Percentiles rank a stretch among this genome's conserved stretches.
phyloP scores from a whole-genome alignment of 1,140 invertebrate genomes.

The Drosophila neocordata region DNA sequence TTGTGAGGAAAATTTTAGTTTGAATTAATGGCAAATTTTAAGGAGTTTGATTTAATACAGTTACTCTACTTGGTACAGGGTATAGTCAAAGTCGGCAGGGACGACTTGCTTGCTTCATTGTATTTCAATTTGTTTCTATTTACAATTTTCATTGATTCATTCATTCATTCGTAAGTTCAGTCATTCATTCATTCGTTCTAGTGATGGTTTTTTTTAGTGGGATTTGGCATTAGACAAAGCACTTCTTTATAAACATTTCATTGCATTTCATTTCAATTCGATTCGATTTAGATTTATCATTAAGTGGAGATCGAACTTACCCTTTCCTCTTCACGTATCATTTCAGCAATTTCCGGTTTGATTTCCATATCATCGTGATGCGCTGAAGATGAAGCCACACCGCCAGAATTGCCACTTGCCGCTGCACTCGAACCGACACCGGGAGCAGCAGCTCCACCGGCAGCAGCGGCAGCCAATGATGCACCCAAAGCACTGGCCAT shows the following conservation, averaged over 20 bases:
- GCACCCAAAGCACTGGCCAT: slow-evolving; percentile 71
- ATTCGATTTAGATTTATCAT: neutral
- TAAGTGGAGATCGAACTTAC: slow-evolving; percentile 86
- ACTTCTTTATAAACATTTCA: neutral
- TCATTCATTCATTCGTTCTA: neutral
- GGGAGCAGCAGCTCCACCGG: slow-evolving; percentile 58
- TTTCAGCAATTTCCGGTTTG: slow-evolving; percentile 95
- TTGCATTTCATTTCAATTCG: neutral
- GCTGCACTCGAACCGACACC: slow-evolving; percentile 37
- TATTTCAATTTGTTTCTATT: neutral
- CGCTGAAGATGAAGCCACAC: slow-evolving; percentile 51
- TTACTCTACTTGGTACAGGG: too few relatives aligned
- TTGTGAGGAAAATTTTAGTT: too few relatives aligned
- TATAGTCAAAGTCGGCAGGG: too few relatives aligned
- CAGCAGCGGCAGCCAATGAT: slow-evolving; percentile 54
- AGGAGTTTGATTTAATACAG: too few relatives aligned
- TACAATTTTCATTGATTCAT: neutral
- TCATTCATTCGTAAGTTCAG: too few relatives aligned
- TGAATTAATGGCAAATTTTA: too few relatives aligned
- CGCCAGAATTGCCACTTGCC: slow-evolving; percentile 33
- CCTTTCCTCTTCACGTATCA: slow-evolving; percentile 97
- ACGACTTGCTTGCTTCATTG: too few relatives aligned
- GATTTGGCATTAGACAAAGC: neutral
- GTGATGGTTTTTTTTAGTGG: too few relatives aligned
- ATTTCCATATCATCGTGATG: slow-evolving; percentile 92